Evolutionary conservation across 2,113 vertebrate species (phyloP).

Genomic region (Pachycephala philippinensis): DNA sequence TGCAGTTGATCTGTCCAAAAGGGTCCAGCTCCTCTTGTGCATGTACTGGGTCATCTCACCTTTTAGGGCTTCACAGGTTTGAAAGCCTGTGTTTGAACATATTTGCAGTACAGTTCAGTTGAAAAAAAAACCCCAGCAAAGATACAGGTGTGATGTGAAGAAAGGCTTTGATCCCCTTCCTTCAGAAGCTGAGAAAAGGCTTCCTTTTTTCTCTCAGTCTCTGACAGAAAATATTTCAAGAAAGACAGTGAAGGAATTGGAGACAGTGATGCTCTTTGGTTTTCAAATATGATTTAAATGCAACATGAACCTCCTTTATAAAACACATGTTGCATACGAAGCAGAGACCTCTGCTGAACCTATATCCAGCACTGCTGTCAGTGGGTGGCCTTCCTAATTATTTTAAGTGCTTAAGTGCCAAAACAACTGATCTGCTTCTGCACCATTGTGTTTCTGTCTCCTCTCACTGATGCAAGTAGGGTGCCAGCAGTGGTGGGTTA

Average conservation of each 20-base stretch:
- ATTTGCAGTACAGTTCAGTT: neutral
- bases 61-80: neutral
- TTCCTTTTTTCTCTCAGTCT: neutral
- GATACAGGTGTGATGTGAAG: neutral
- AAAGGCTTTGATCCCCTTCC: neutral
- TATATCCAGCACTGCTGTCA: neutral
- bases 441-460: neutral
- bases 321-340: neutral
- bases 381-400: neutral
- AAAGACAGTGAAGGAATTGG: neutral
- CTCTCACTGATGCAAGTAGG: neutral
- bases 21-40: fast-evolving
- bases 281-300: neutral
- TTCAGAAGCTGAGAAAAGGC: neutral
- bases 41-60: neutral
- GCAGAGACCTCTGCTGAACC: neutral
- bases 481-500: neutral
- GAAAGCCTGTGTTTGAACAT: neutral
- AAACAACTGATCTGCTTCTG: neutral
- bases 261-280: neutral
- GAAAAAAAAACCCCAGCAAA: neutral
- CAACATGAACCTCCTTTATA: neutral
- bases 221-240: neutral
- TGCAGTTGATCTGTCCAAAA: neutral
- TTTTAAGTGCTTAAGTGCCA: neutral